Evolutionary conservation across 2,888 invertebrate genomes (phyloP).

Genomic region (Catocala nupta): DNA sequence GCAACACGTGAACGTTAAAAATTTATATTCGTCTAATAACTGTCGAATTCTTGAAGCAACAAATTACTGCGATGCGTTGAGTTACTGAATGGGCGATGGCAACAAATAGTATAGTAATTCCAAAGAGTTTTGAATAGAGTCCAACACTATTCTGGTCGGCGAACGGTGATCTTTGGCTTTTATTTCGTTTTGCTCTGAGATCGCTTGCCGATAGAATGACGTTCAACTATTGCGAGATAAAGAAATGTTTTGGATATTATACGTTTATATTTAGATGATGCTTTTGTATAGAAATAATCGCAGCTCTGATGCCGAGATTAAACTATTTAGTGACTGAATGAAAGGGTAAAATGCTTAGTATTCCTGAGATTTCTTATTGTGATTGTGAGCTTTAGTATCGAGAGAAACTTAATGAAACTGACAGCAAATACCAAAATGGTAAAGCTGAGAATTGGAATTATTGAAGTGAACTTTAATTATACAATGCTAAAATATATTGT

Average conservation of each 20-base stretch:
- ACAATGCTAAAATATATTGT: too few species aligned
- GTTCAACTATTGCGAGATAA: slow-evolving; percentile 51
- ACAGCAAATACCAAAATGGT: background rate
- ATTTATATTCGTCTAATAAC: slow-evolving; percentile 77
- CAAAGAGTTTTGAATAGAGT: slow-evolving; percentile 86
- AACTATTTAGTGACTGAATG: slow-evolving; percentile 20
- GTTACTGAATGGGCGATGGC: slow-evolving; percentile 83
- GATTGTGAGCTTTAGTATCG: slow-evolving; percentile 3
- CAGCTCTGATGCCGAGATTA: slow-evolving; percentile 24
- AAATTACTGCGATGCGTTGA: slow-evolving; percentile 78
- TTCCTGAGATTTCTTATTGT: slow-evolving; percentile 1
- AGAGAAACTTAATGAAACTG: background rate
- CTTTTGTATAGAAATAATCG: slow-evolving; percentile 28
- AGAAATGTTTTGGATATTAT: slow-evolving; percentile 48
- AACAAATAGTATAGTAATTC: slow-evolving; percentile 86
- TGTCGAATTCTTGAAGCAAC: slow-evolving; percentile 76
- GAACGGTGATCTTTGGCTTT: slow-evolving; percentile 79
- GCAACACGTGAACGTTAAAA: slow-evolving; percentile 59
- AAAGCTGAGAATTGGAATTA: background rate
- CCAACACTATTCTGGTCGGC: slow-evolving; percentile 84
- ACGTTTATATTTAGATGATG: slow-evolving; percentile 34
- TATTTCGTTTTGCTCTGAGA: slow-evolving; percentile 75
- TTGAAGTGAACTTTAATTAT: too few species aligned
- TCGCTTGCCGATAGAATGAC: slow-evolving; percentile 68
- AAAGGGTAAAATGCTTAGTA: slow-evolving; percentile 13